Percentiles rank a stretch among this genome's conserved stretches.
These are phyloP conservation scores for Drosophila kikkawai DNA, from an alignment of 1,140 invertebrate species.

Conservation along the genomic window DNA sequence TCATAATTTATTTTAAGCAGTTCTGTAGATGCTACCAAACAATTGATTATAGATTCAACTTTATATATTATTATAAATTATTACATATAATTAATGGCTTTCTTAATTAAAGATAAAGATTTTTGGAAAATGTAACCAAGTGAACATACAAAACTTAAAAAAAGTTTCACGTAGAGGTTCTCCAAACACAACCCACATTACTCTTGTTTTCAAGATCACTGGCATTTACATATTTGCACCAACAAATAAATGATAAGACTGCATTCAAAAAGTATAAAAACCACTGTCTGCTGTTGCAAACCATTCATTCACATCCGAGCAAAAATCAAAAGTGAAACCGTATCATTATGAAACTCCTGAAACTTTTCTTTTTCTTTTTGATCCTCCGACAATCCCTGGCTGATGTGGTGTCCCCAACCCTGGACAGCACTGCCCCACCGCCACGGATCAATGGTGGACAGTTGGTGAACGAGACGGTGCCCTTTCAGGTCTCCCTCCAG, in stretches of 20 bases:
- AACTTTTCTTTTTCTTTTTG: neutral
- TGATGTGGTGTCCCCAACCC: neutral
- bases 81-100: too few relatives aligned
- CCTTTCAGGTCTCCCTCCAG: slow-evolving; percentile 80
- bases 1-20: too few relatives aligned
- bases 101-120: too few relatives aligned
- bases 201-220: slow-evolving; percentile 39
- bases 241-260: slow-evolving; percentile 34
- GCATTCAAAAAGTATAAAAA: slow-evolving; percentile 28
- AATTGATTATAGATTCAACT: neutral
- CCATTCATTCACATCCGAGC: neutral
- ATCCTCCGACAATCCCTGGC: neutral
- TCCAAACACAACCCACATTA: slow-evolving; percentile 20
- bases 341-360: slow-evolving; percentile 14
- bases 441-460: slow-evolving; percentile 74
- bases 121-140: neutral
- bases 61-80: neutral
- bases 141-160: neutral
- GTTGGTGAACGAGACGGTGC: slow-evolving; percentile 62
- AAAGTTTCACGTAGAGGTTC: neutral
- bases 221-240: slow-evolving; percentile 31
- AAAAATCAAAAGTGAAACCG: neutral
- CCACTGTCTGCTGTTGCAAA: neutral
- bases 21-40: too few relatives aligned
- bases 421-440: neutral